Evolutionary conservation across 1,140 invertebrate species (phyloP).

Genomic region (Drosophila sechellia): DNA sequence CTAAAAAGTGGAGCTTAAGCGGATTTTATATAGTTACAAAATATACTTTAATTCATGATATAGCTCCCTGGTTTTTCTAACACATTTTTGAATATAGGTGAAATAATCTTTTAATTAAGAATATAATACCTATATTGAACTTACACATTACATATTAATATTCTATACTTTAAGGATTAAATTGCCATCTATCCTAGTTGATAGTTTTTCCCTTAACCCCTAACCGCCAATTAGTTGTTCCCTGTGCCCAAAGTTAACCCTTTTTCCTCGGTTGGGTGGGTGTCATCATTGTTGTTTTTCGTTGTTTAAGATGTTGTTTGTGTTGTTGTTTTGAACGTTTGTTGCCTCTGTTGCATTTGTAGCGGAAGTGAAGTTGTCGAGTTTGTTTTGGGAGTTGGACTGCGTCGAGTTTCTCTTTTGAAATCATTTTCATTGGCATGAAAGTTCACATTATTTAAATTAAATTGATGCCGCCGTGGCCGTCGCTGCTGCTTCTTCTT

Average conservation of each 20-base stretch:
- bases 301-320: constrained; percentile 16
- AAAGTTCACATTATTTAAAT: constrained; percentile 83
- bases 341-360: constrained; percentile 50
- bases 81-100: too few species aligned
- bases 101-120: too few species aligned
- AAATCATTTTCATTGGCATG: constrained; percentile 81
- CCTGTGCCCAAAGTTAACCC: constrained; percentile 11
- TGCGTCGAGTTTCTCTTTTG: constrained; percentile 78
- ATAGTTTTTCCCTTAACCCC: background rate
- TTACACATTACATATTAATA: too few species aligned
- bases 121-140: too few species aligned
- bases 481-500: constrained; percentile 32
- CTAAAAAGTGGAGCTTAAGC: background rate
- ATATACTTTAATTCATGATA: too few species aligned
- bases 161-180: too few species aligned
- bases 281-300: constrained; percentile 45
- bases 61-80: too few species aligned
- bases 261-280: constrained; percentile 38
- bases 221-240: background rate
- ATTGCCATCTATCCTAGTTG: too few species aligned
- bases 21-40: too few species aligned
- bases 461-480: constrained; percentile 64
- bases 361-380: constrained; percentile 71
- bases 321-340: constrained; percentile 7
- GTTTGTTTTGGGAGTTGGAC: constrained; percentile 32